phyloP scores from a whole-genome alignment of 2,113 vertebrate species.

The Uropsilus gracilis region DNA sequence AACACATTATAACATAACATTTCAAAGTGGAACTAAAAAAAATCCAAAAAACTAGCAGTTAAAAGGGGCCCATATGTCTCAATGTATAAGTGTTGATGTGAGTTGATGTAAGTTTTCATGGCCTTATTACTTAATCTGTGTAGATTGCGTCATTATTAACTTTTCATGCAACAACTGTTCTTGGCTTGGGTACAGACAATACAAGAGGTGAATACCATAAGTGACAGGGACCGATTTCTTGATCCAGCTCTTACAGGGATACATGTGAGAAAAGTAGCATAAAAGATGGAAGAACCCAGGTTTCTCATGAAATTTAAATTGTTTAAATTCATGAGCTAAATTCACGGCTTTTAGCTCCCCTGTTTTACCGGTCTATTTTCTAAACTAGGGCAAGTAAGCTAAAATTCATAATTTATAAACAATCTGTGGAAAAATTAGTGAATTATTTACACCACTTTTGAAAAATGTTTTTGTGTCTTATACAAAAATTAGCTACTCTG shows the following conservation, averaged over 20 bases:
- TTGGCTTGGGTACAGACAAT: conserved; percentile 76
- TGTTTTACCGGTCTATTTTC: conserved; percentile 83
- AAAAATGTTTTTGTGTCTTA: conserved; percentile 89
- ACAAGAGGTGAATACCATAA: conserved; percentile 16
- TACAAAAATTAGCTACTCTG: conserved; percentile 87
- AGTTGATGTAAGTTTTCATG: conserved; percentile 53
- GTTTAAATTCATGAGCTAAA: conserved; percentile 80
- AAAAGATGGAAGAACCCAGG: conserved; percentile 70
- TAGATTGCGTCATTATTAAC: conserved; percentile 84
- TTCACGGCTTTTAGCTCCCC: conserved; percentile 75
- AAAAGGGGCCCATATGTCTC: conserved; percentile 60
- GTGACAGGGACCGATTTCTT: neutral
- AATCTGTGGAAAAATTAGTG: conserved; percentile 86
- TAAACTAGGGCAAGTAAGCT: conserved; percentile 89
- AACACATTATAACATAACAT: neutral
- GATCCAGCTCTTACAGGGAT: conserved; percentile 64
- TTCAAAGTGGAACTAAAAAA: conserved; percentile 69
- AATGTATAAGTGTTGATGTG: conserved; percentile 64
- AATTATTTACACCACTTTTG: conserved; percentile 89
- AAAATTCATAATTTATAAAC: conserved; percentile 92
- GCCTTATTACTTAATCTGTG: conserved; percentile 78
- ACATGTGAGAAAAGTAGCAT: conserved; percentile 51
- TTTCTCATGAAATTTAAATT: conserved; percentile 74
- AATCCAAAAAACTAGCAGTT: neutral
- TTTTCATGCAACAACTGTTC: conserved; percentile 88